Conservation (phyloP, 2,113 vertebrate genomes). For the Machaerirhynchus nigripectus region DNA sequence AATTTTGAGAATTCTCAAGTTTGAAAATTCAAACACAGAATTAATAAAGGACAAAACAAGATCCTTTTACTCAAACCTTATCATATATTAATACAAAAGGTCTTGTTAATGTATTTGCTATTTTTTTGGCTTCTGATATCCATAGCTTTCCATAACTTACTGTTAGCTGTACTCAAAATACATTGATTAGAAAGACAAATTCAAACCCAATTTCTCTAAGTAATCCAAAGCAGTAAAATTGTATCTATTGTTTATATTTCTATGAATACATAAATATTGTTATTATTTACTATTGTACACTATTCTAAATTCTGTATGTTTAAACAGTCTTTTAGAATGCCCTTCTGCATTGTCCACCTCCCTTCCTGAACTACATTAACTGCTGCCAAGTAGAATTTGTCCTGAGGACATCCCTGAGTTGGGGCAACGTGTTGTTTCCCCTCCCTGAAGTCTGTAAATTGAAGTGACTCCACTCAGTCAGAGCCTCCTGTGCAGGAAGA, state of each 20-base stretch:
- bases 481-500: background rate
- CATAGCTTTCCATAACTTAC: background rate
- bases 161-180: slow-evolving; percentile 14
- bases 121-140: slow-evolving; percentile 6
- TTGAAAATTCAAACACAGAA: background rate
- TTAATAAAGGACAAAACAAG: background rate
- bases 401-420: background rate
- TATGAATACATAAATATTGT: background rate
- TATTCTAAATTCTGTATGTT: background rate
- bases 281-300: background rate
- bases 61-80: background rate
- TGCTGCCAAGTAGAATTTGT: background rate
- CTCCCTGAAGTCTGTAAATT: background rate
- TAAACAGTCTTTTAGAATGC: background rate
- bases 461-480: background rate
- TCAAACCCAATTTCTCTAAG: background rate
- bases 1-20: background rate
- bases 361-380: background rate
- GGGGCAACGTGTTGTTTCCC: background rate
- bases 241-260: background rate
- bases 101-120: background rate
- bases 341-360: background rate
- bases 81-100: background rate
- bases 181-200: slow-evolving; percentile 40
- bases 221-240: background rate